A percentile compares a stretch with the other conserved stretches of the same genome.
Conservation (phyloP, 2,113 vertebrate genomes). For the Synchiropus splendidus region DNA sequence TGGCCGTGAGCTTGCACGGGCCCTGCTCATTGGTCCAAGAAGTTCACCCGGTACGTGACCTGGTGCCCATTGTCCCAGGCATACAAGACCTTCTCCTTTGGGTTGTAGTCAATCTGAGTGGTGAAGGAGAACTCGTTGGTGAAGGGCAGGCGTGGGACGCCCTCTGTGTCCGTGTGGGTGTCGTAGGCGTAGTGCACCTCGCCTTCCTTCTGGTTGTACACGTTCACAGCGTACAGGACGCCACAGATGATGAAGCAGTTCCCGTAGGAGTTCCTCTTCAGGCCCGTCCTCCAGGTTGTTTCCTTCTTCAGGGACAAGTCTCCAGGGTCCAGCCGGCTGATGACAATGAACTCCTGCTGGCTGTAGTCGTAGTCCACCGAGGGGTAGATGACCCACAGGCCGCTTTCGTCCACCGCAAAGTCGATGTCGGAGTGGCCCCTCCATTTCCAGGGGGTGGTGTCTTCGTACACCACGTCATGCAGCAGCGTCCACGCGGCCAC, state of each 20-base stretch:
- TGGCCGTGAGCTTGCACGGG: conserved; percentile 7
- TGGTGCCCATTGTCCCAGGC: conserved; percentile 98
- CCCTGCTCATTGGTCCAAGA: conserved; percentile 71
- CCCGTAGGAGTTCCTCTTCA: conserved; percentile 82
- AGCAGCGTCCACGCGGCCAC: conserved; percentile 88
- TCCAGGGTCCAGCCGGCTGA: conserved; percentile 83
- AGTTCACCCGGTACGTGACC: conserved; percentile 81
- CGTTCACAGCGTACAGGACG: conserved; percentile 86
- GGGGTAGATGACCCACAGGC: conserved; percentile 97
- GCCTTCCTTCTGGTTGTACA: conserved; percentile 81
- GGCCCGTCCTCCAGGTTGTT: conserved; percentile 85
- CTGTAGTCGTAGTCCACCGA: conserved; percentile 75
- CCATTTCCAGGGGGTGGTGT: conserved; percentile 96
- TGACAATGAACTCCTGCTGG: conserved; percentile 83
- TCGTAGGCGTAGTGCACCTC: conserved; percentile 89
- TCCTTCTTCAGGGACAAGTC: conserved; percentile 86
- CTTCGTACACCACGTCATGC: conserved; percentile 85
- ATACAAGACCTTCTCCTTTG: conserved; percentile 87
- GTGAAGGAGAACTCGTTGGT: conserved; percentile 82
- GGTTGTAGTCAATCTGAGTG: conserved; percentile 96
- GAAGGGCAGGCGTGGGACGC: conserved; percentile 80
- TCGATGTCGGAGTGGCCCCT: conserved; percentile 94
- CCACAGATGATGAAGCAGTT: conserved; percentile 97
- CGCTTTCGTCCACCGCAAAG: conserved; percentile 92
- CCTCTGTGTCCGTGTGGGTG: conserved; percentile 87